Base-by-base conservation (phyloP, 2,888 invertebrate genomes). In the Isotomurus palustris region DNA sequence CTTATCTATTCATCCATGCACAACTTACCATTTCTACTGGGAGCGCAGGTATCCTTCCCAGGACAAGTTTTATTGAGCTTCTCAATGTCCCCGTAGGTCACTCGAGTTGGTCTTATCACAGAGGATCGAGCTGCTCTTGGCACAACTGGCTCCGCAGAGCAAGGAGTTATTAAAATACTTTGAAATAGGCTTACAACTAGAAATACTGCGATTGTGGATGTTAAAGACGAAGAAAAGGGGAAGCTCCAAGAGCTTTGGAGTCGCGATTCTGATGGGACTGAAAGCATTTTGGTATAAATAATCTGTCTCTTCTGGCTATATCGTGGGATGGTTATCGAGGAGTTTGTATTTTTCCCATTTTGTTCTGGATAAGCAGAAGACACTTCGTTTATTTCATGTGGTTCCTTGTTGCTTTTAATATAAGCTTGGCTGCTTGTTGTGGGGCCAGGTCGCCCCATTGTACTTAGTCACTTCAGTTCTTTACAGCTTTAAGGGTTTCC, bases 31-130 rank as follows among this genome's bases (percentile, higher is more conserved):
- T 64, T 63, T 58, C 70, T 53, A 47, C 61, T 62, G 28, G 68
- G 68, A 41, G 68, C 70, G 56, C 70, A 70, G 8, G 68, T 68
- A 53, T 70, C 70, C 29, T 68, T 66, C 25, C 66, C 62, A 24
- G 66, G 52, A 51, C 70, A 70, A 8, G 70, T 68, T 60, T 65
- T 68, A 45, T 70, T 70, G 10, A 66, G 53, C 43, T 65, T 67
- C 53, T 68, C 68, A 58, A 70, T 68, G 49, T 70, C 70, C 32
- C 68, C 70, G 49, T 70, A 70, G 19, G 67, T 70, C 40, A 70
- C 70, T 25, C 68, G 41, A 14, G 66, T 67, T 21, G 70, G 70
- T 50, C 64, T 54, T 22, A 64, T 57, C 24, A 59, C 21, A 24
- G 60, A 61, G 25, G 64, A 61, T 41, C 64, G 64, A 51, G 57